Evolutionary conservation across 1,140 invertebrate genomes (phyloP).

Genomic region (Mercenaria mercenaria): DNA sequence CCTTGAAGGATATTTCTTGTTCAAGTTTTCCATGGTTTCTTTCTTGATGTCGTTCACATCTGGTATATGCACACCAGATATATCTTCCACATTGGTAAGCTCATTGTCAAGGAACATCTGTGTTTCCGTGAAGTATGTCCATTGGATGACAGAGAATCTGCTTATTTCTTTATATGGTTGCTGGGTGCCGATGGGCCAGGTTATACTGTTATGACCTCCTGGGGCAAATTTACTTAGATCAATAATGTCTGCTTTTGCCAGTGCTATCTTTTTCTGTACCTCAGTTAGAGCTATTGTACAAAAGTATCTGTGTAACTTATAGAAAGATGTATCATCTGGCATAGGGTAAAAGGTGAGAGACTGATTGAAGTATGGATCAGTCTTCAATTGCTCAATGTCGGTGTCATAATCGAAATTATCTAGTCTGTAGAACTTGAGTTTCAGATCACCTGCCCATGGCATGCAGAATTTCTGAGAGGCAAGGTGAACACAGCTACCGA

Average conservation of each 20-base stretch:
- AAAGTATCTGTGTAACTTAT: constrained; percentile 90
- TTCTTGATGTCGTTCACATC: constrained; percentile 91
- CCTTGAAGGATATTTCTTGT: constrained; percentile 87
- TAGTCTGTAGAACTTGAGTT: constrained; percentile 87
- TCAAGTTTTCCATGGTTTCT: constrained; percentile 88
- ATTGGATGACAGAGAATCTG: constrained; percentile 94
- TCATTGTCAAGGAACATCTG: constrained; percentile 89
- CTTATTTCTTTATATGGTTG: constrained; percentile 89
- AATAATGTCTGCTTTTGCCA: constrained; percentile 83
- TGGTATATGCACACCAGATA: constrained; percentile 87
- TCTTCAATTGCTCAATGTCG: constrained; percentile 72
- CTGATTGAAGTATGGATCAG: constrained; percentile 87
- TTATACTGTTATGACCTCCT: constrained; percentile 81
- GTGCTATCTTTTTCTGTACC: constrained; percentile 79
- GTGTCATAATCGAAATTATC: constrained; percentile 84
- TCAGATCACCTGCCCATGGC: constrained; percentile 82
- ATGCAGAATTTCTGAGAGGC: constrained; percentile 83
- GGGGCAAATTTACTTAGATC: constrained; percentile 84
- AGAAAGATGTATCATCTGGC: constrained; percentile 89
- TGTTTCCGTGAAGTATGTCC: constrained; percentile 94
- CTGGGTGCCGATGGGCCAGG: constrained; percentile 93
- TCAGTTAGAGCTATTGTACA: constrained; percentile 86
- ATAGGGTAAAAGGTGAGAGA: constrained; percentile 90
- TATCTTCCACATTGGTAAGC: constrained; percentile 81
- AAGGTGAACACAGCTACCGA: constrained; percentile 93